Conservation (phyloP, 2,888 invertebrate species). For the Amphimallon solstitiale region DNA sequence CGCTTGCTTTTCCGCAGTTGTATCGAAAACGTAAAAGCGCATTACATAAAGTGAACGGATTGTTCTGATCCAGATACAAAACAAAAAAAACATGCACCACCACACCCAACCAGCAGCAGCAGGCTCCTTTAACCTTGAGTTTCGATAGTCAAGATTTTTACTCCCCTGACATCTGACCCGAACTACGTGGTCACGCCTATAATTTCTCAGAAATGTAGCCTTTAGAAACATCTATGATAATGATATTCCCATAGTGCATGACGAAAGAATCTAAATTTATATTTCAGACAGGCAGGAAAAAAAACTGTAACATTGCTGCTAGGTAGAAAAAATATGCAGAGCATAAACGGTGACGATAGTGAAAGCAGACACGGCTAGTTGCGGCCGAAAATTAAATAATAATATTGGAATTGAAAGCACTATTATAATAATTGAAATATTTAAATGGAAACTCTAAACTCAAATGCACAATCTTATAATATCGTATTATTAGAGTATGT, state of each 20-base stretch:
- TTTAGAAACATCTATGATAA: too few relatives aligned
- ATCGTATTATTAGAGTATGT: too few relatives aligned
- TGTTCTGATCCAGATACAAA: slow-evolving; percentile 37
- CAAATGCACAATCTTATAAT: too few relatives aligned
- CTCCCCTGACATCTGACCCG: slow-evolving; percentile 38
- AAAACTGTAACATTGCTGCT: neutral
- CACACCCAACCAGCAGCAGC: slow-evolving; percentile 9
- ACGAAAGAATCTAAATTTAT: neutral
- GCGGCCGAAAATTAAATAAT: slow-evolving; percentile 21
- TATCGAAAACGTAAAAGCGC: slow-evolving; percentile 14
- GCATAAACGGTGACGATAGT: slow-evolving; percentile 26
- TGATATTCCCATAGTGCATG: neutral
- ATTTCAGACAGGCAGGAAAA: neutral
- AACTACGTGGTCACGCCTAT: slow-evolving; percentile 5
- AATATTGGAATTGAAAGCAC: slow-evolving; percentile 21
- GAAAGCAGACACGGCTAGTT: slow-evolving; percentile 22
- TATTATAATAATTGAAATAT: too few relatives aligned
- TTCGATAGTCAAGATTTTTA: slow-evolving; percentile 37
- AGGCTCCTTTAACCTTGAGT: slow-evolving; percentile 35
- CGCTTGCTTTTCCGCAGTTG: too few relatives aligned
- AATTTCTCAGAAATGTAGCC: slow-evolving; percentile 16
- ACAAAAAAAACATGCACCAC: too few relatives aligned
- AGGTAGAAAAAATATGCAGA: slow-evolving; percentile 9
- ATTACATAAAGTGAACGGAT: slow-evolving; percentile 20
- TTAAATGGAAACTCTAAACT: too few relatives aligned